Conservation (phyloP, 2,888 invertebrate species). For the Cryptocheilus praepositus region DNA sequence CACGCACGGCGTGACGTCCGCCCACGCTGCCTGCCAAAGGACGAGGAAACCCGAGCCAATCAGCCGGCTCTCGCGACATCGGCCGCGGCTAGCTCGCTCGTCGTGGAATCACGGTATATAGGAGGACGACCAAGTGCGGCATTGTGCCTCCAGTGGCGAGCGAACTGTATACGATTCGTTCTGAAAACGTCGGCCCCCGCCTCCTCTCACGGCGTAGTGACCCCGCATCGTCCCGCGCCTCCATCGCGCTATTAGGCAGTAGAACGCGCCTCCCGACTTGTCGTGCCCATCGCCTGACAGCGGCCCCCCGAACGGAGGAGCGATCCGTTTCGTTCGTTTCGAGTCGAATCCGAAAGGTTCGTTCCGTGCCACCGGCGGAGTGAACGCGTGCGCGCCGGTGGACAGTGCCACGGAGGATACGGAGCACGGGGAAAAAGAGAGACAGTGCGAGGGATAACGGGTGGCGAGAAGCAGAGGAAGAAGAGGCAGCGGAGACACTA, state of each 20-base stretch:
- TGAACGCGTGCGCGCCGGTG: conserved; percentile 1
- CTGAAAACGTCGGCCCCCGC: conserved; percentile 64
- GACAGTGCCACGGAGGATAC: conserved; percentile 2
- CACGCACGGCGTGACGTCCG: conserved; percentile 10
- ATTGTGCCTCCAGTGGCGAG: conserved; percentile 33
- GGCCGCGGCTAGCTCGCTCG: background rate
- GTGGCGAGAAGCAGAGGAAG: background rate
- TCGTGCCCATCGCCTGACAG: conserved; percentile 35
- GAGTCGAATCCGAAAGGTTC: no score
- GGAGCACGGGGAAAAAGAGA: no score
- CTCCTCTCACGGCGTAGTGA: conserved; percentile 36
- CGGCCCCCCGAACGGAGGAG: conserved; percentile 6
- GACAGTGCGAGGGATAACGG: background rate
- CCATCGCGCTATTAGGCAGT: conserved; percentile 47
- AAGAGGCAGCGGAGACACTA: background rate
- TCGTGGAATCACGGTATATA: conserved; percentile 38
- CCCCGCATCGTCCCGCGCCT: conserved; percentile 39
- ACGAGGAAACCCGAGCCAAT: conserved; percentile 38
- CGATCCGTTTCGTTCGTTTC: background rate
- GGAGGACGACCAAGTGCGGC: conserved; percentile 39
- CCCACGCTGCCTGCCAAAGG: conserved; percentile 20
- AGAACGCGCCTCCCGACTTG: conserved; percentile 44
- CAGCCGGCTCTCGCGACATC: no score
- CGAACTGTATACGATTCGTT: conserved; percentile 57
- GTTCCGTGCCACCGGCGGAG: no score